phyloP scores from a whole-genome alignment of 1,140 invertebrate genomes.

The Drosophila athabasca region DNA sequence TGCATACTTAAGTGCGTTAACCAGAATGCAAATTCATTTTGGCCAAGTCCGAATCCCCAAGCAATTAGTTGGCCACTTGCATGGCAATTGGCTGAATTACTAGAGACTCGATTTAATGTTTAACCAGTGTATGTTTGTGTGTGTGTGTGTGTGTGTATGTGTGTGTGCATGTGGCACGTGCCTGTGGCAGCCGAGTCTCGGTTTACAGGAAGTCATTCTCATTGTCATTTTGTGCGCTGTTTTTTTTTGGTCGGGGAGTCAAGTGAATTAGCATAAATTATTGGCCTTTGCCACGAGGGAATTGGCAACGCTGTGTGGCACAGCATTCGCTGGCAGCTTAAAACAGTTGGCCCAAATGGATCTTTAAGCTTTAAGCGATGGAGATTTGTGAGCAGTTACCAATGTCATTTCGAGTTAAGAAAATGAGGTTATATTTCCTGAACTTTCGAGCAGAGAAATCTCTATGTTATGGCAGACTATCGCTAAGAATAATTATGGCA shows the following conservation, averaged over 20 bases:
- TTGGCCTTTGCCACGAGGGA: conserved; percentile 12
- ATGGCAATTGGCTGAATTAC: conserved; percentile 70
- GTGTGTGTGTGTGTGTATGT: conserved; percentile 9
- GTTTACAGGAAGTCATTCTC: conserved; percentile 54
- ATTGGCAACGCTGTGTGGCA: background rate
- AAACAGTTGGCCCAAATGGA: conserved; percentile 17
- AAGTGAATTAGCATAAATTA: conserved; percentile 65
- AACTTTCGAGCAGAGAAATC: no score
- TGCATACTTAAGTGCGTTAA: conserved; percentile 35
- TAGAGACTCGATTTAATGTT: conserved; percentile 52
- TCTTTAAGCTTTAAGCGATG: conserved; percentile 30
- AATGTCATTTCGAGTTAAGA: no score
- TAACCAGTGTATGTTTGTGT: conserved; percentile 20
- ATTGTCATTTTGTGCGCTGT: conserved; percentile 20
- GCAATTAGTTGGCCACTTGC: conserved; percentile 70
- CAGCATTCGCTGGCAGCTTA: conserved; percentile 4
- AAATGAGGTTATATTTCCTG: no score
- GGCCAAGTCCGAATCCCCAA: conserved; percentile 32
- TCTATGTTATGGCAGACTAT: no score
- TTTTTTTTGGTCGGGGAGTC: conserved; percentile 29
- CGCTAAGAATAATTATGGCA: no score
- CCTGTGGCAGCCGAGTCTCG: conserved; percentile 15
- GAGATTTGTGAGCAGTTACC: background rate
- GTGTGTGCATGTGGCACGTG: conserved; percentile 15
- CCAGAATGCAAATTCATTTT: conserved; percentile 47